A percentile compares a stretch with the other conserved stretches of the same genome.
Conservation (phyloP, 2,113 vertebrate genomes). For the Dicerorhinus sumatrensis region DNA sequence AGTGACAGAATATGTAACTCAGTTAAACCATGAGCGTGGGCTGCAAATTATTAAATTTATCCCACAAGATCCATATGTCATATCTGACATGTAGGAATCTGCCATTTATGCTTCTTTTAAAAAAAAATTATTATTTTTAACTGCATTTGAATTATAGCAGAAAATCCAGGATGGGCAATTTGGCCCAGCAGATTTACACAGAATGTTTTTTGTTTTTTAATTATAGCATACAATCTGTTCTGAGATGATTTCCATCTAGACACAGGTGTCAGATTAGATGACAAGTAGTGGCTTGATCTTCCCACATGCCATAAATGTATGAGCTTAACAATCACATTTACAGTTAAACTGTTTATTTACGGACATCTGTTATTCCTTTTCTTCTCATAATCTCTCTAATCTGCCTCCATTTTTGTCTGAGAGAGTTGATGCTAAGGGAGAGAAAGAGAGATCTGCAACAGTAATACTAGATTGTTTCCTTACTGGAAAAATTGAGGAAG, state of each 20-base stretch:
- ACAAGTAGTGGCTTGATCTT: constrained; percentile 33
- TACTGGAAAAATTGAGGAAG: neutral
- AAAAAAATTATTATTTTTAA: constrained; percentile 14
- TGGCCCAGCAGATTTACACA: constrained; percentile 48
- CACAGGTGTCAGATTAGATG: constrained; percentile 64
- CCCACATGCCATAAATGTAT: neutral
- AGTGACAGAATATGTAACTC: neutral
- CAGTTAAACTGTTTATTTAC: neutral
- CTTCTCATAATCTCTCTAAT: neutral
- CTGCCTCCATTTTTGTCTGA: neutral
- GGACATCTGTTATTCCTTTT: neutral
- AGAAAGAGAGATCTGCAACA: neutral
- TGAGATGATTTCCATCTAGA: constrained; percentile 48
- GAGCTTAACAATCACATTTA: neutral
- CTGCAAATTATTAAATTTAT: neutral
- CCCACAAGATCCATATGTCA: neutral
- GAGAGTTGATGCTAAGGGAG: neutral
- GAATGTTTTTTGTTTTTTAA: constrained; percentile 48
- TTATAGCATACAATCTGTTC: constrained; percentile 72
- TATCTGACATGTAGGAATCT: neutral
- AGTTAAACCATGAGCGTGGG: neutral
- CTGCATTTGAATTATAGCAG: neutral
- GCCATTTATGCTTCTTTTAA: neutral
- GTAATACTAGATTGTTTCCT: neutral
- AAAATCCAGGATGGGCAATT: constrained; percentile 1